Conservation (phyloP, 2,888 invertebrate genomes). For the Galerucella calmariensis region DNA sequence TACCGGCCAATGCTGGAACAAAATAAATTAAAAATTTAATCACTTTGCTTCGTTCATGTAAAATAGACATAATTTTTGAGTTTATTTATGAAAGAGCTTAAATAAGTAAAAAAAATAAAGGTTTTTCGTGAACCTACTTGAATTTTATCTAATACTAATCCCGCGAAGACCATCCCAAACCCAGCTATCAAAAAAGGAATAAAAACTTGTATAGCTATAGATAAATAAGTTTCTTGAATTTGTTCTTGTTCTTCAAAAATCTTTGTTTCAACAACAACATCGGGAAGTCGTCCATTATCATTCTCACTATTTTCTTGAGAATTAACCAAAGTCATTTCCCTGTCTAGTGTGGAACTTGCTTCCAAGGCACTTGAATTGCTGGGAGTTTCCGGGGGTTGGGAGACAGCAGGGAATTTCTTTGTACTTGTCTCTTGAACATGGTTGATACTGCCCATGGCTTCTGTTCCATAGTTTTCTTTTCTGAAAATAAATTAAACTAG, state of each 20-base stretch:
- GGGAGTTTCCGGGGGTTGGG: slow-evolving; percentile 52
- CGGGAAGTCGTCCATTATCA: slow-evolving; percentile 68
- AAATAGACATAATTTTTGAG: too few species aligned
- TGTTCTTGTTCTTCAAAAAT: slow-evolving; percentile 62
- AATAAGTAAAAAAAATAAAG: not conserved
- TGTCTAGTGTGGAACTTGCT: slow-evolving; percentile 55
- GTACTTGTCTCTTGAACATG: slow-evolving; percentile 57
- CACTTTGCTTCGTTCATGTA: too few species aligned
- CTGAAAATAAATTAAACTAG: slow-evolving; percentile 45
- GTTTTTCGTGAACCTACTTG: slow-evolving; percentile 66
- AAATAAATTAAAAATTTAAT: not conserved
- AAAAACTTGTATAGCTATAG: slow-evolving; percentile 75
- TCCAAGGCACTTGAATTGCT: slow-evolving; percentile 61
- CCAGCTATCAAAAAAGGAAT: slow-evolving; percentile 81
- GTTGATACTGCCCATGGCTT: slow-evolving; percentile 63
- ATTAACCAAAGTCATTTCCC: slow-evolving; percentile 59
- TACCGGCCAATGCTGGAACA: slow-evolving; percentile 76
- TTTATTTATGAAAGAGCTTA: too few species aligned
- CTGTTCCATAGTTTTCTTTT: slow-evolving; percentile 64
- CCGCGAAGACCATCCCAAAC: slow-evolving; percentile 83
- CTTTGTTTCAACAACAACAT: slow-evolving; percentile 68
- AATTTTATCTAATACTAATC: slow-evolving; percentile 78
- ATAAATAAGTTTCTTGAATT: slow-evolving; percentile 69
- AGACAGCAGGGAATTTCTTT: slow-evolving; percentile 44
- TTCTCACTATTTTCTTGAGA: slow-evolving; percentile 57